Evolutionary conservation across 2,113 vertebrate genomes (phyloP).

Genomic region (Epinephelus fuscoguttatus): DNA sequence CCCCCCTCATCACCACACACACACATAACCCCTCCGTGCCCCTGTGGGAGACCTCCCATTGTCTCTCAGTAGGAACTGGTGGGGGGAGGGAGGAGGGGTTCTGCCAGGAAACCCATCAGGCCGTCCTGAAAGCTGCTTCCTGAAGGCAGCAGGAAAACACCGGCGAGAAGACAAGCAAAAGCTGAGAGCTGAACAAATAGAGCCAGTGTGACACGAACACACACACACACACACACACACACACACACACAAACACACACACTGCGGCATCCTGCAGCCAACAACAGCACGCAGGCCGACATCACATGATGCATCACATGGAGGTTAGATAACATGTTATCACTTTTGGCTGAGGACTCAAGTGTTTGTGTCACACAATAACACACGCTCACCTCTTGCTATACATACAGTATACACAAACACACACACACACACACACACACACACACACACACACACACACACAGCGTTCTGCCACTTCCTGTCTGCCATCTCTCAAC

Average conservation of each 20-base stretch:
- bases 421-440: background rate
- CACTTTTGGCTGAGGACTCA: slow-evolving; percentile 23
- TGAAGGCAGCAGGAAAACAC: slow-evolving; percentile 76
- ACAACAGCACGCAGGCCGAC: slow-evolving; percentile 28
- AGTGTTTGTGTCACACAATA: slow-evolving; percentile 9
- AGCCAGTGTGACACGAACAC: slow-evolving; percentile 31
- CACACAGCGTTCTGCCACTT: slow-evolving; percentile 4
- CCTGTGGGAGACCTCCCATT: slow-evolving; percentile 81
- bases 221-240: slow-evolving; percentile 24
- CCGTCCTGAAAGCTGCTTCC: slow-evolving; percentile 84
- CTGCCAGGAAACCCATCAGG: slow-evolving; percentile 78
- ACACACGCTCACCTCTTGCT: slow-evolving; percentile 11
- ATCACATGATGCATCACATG: slow-evolving; percentile 65
- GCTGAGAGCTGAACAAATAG: slow-evolving; percentile 75
- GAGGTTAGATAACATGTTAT: slow-evolving; percentile 56
- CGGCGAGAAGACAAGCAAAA: slow-evolving; percentile 59
- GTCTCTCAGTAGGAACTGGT: slow-evolving; percentile 76
- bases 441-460: background rate
- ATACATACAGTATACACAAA: background rate
- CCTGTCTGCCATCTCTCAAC: background rate
- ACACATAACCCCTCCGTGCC: slow-evolving; percentile 46
- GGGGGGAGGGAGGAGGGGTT: slow-evolving; percentile 19
- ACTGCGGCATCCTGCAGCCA: slow-evolving; percentile 41
- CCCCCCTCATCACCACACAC: slow-evolving; percentile 35
- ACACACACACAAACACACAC: slow-evolving; percentile 36